Conservation (phyloP, 2,797 vertebrate species). For the Podarcis lilfordi region DNA sequence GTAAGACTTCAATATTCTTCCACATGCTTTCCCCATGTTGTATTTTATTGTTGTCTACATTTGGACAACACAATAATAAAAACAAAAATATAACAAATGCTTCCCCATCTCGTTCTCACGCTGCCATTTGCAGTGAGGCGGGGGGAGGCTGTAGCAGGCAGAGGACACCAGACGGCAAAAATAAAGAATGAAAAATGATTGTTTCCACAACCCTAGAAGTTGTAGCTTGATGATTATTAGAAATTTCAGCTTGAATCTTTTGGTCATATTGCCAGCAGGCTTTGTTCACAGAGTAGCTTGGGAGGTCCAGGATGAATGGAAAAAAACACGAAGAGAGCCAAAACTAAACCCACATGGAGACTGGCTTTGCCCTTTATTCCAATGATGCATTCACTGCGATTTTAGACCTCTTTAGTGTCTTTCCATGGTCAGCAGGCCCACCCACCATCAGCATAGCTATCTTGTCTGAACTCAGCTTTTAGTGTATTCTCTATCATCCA, state of each 20-base stretch:
- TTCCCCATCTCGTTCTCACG: neutral
- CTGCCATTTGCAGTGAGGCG: neutral
- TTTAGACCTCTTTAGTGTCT: neutral
- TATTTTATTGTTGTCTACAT: neutral
- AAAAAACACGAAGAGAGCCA: neutral
- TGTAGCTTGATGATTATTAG: neutral
- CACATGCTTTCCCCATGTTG: neutral
- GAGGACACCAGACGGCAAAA: neutral
- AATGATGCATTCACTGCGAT: neutral
- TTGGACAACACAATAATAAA: neutral
- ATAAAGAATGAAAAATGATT: neutral
- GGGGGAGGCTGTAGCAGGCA: neutral
- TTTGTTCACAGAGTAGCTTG: neutral
- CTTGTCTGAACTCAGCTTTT: neutral
- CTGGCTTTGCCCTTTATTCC: neutral
- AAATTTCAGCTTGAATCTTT: neutral
- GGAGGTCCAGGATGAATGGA: neutral
- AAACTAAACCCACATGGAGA: neutral
- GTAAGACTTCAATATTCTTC: neutral
- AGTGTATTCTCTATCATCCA: neutral
- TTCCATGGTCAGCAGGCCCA: neutral
- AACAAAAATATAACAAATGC: neutral
- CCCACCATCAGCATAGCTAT: neutral
- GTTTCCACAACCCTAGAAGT: neutral
- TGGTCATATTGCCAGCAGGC: neutral